Conservation (phyloP, 2,797 vertebrate genomes). For the Clarias platycephalus region DNA sequence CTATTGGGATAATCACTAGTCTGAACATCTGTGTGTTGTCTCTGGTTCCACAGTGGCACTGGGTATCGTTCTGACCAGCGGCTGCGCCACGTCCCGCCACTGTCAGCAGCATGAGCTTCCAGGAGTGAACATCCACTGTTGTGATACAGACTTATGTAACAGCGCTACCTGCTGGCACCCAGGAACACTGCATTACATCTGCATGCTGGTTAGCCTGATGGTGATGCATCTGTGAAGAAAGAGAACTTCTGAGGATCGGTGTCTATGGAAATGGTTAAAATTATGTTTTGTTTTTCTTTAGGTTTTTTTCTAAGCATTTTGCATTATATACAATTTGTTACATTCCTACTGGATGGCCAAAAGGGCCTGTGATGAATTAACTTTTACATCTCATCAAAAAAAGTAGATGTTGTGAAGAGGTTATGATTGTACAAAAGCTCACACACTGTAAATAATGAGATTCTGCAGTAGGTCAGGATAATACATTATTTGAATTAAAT, state of each 20-base stretch:
- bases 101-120: constrained; percentile 90
- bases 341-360: neutral
- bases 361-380: neutral
- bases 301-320: neutral
- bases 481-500: too few relatives aligned
- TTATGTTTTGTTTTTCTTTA: neutral
- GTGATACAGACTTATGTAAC: constrained; percentile 82
- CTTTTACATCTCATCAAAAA: neutral
- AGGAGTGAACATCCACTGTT: constrained; percentile 82
- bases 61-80: constrained; percentile 85
- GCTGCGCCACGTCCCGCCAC: constrained; percentile 89
- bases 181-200: constrained; percentile 60
- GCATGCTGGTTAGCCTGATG: constrained; percentile 62
- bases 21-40: neutral
- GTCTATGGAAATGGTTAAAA: neutral
- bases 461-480: neutral
- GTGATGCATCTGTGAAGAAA: constrained; percentile 66
- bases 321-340: neutral
- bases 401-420: neutral
- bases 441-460: constrained; percentile 2
- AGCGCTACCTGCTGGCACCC: constrained; percentile 59
- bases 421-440: neutral
- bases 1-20: neutral
- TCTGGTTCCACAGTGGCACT: constrained; percentile 74
- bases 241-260: neutral